phyloP scores from a whole-genome alignment of 2,113 vertebrate species.

The Gambusia affinis region DNA sequence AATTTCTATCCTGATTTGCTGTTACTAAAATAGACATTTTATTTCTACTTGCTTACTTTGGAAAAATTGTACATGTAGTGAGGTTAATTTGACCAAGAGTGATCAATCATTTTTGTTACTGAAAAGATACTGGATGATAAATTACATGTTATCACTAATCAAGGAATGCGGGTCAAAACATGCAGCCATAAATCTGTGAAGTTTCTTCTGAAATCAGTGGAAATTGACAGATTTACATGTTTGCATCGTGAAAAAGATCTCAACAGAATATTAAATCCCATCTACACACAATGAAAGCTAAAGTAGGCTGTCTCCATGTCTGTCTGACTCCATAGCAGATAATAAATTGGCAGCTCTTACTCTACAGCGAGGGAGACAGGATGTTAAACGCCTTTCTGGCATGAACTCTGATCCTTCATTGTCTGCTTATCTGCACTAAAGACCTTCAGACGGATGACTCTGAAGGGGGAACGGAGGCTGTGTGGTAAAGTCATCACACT shows the following conservation, averaged over 20 bases:
- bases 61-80: background rate
- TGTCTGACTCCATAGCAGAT: conserved; percentile 6
- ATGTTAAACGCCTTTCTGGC: conserved; percentile 51
- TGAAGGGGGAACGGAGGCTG: conserved; percentile 51
- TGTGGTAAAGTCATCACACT: conserved; percentile 78
- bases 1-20: too few species aligned
- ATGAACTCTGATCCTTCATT: conserved; percentile 63
- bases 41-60: background rate
- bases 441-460: conserved; percentile 67
- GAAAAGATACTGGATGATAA: conserved; percentile 36
- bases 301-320: background rate
- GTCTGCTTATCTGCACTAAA: conserved; percentile 73
- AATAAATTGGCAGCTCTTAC: conserved; percentile 38
- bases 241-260: conserved; percentile 29
- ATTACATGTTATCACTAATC: conserved; percentile 46
- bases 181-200: conserved; percentile 41
- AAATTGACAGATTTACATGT: conserved; percentile 32
- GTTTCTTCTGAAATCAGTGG: conserved; percentile 20
- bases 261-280: background rate
- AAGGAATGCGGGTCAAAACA: conserved; percentile 20
- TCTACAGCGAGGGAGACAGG: conserved; percentile 12
- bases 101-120: conserved; percentile 37
- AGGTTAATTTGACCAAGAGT: conserved; percentile 43
- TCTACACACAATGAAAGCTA: background rate
- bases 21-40: background rate